These are phyloP conservation scores for Eriosoma lanigerum DNA, from an alignment of 1,140 invertebrate genomes.

Conservation along the genomic window DNA sequence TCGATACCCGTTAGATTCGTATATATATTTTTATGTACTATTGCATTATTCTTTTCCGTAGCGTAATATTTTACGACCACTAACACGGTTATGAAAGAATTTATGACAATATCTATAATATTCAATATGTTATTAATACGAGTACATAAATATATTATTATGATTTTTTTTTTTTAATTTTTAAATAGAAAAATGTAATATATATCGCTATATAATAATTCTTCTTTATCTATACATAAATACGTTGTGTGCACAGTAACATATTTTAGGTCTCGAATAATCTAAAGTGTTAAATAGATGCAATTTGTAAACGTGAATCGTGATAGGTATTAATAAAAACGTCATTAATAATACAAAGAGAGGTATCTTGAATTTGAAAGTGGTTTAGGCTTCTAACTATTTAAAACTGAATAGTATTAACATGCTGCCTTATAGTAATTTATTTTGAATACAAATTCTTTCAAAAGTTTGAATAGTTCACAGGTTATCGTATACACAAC, in stretches of 20 bases:
- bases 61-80: background rate
- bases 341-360: background rate
- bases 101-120: constrained; percentile 1
- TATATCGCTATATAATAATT: background rate
- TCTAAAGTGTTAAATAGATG: background rate
- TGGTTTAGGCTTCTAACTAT: background rate
- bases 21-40: background rate
- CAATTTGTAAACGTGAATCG: background rate
- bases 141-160: background rate
- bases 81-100: background rate
- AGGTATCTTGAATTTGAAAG: background rate
- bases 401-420: constrained; percentile 3
- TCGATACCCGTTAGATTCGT: background rate
- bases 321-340: too few species aligned
- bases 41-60: background rate
- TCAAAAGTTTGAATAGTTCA: too few species aligned
- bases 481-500: too few species aligned
- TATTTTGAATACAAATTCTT: too few species aligned
- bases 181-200: background rate
- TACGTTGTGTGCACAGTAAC: background rate
- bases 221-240: background rate
- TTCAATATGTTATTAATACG: too few species aligned
- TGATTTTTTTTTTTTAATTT: background rate
- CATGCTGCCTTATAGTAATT: too few species aligned
- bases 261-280: background rate